Evolutionary conservation across 2,113 vertebrate species (phyloP), one percentile per base, ranked within the genome.

Genomic region (Balaenoptera acutorostrata): DNA sequence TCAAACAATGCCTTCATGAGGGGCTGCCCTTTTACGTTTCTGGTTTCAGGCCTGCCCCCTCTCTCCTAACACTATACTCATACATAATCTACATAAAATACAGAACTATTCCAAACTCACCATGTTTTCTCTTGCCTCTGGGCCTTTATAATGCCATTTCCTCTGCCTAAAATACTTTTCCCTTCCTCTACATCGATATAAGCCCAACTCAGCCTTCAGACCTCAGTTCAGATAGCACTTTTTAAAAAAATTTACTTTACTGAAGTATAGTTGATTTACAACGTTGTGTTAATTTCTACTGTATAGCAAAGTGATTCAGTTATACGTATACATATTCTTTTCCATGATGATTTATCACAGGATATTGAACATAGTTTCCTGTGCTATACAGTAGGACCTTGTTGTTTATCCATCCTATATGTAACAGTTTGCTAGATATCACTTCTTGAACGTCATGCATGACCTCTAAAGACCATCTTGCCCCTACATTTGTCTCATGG

Each of bases 401-500:
- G 20, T 39, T 57, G 75, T 23, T 36, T 49, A 25, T n/a, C 33
- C 49, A 14, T 36, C 49, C 49, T n/a, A 33, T 33, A 80, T 21
- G n/a, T 25, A 33, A n/a, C 17, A 64, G 27, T 31, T 64, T 64
- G 63, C 29, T 64, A n/a, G 64, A 33, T n/a, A 18, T 64, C 63
- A 64, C 64, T 69, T 90, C 44, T 81, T 57, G 44, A 80, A n/a
- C 2, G 1, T 33, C 90, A 21, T 15, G 13, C 0, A 5, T 33
- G 18, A 33, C 59, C 41, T 39, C 81, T 71, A 20, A 90, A 68
- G 59, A 17, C 5, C 0, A 20, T 31, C 39, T 4, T 14, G 27
- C 41, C 78, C 27, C 59, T 12, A 1, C 0, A 0, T 31, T 36
- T 44, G 41, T 18, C 27, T 61, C 2, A 8, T 1, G 31, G 84